Percentiles rank a stretch among this genome's conserved stretches.
These are phyloP conservation scores for Pollenia angustigena DNA, from an alignment of 2,888 invertebrate genomes.

Conservation along the genomic window DNA sequence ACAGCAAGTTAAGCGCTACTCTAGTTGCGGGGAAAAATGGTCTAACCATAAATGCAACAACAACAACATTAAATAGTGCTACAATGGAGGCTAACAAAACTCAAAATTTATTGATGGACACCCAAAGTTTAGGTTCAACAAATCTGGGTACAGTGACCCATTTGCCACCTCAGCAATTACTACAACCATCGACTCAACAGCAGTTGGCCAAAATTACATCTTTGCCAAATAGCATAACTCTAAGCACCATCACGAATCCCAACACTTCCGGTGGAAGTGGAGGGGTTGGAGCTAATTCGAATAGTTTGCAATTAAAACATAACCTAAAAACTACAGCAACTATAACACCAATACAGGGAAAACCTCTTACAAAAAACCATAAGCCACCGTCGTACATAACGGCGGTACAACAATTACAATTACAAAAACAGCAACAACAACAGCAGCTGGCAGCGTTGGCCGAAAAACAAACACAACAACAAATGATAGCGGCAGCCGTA, in stretches of 20 bases:
- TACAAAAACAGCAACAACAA: slow-evolving; percentile 80
- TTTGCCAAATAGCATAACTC: slow-evolving; percentile 79
- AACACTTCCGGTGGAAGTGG: slow-evolving; percentile 66
- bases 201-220: slow-evolving; percentile 78
- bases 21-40: slow-evolving; percentile 80
- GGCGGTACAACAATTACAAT: slow-evolving; percentile 81
- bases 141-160: slow-evolving; percentile 88
- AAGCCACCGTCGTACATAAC: slow-evolving; percentile 82
- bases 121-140: slow-evolving; percentile 86
- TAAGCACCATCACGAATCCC: slow-evolving; percentile 77
- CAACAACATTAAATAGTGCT: slow-evolving; percentile 49
- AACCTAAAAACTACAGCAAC: slow-evolving; percentile 80
- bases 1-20: slow-evolving; percentile 60
- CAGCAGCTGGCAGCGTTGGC: slow-evolving; percentile 70
- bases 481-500: slow-evolving; percentile 82
- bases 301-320: slow-evolving; percentile 76
- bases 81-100: slow-evolving; percentile 49
- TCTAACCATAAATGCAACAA: slow-evolving; percentile 78
- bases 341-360: slow-evolving; percentile 84
- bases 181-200: slow-evolving; percentile 75
- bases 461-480: slow-evolving; percentile 77
- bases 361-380: slow-evolving; percentile 82
- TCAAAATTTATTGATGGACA: slow-evolving; percentile 71
- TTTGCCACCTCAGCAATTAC: slow-evolving; percentile 75
- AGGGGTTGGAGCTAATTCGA: slow-evolving; percentile 65